A percentile compares a stretch with the other conserved stretches of the same genome.
These are phyloP conservation scores for Drosophila macrothrix DNA, from an alignment of 2,888 invertebrate genomes.

Conservation along the genomic window DNA sequence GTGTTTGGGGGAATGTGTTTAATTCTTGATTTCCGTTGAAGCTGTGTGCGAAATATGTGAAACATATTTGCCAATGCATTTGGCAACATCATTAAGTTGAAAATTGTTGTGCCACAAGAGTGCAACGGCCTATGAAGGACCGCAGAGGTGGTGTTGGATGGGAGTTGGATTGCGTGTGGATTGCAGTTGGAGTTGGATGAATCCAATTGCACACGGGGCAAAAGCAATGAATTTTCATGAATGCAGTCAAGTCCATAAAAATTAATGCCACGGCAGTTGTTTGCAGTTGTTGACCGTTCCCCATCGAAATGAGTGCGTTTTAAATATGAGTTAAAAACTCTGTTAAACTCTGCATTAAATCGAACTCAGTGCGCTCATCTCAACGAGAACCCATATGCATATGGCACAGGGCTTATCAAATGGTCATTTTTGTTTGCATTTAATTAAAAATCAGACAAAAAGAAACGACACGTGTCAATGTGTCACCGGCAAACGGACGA, in stretches of 20 bases:
- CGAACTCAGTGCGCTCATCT: constrained; percentile 2
- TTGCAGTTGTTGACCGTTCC: constrained; percentile 49
- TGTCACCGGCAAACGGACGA: constrained; percentile 52
- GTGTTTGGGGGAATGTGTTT: background rate
- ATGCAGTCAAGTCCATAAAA: constrained; percentile 81
- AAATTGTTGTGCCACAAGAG: constrained; percentile 69
- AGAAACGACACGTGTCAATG: constrained; percentile 83
- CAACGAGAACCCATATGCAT: constrained; percentile 15
- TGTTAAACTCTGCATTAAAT: constrained; percentile 29
- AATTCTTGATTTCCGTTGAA: constrained; percentile 42
- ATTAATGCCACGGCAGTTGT: constrained; percentile 72
- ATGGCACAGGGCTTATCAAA: constrained; percentile 68
- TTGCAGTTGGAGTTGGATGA: constrained; percentile 21
- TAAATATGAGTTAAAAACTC: constrained; percentile 75
- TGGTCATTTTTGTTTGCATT: constrained; percentile 85
- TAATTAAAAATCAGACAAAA: constrained; percentile 83
- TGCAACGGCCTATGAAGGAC: constrained; percentile 77
- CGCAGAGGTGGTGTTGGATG: constrained; percentile 32
- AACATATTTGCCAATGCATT: constrained; percentile 80
- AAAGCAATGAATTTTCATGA: constrained; percentile 76
- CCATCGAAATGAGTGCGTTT: constrained; percentile 62
- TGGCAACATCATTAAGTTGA: constrained; percentile 79
- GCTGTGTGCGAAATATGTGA: constrained; percentile 48
- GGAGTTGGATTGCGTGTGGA: constrained; percentile 10
- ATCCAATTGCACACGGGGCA: constrained; percentile 36